Percentiles rank a stretch among this genome's conserved stretches.
These are phyloP conservation scores for Virgularia gustaviana DNA, from an alignment of 92 coral and sea anemone species.

Conservation along the genomic window DNA sequence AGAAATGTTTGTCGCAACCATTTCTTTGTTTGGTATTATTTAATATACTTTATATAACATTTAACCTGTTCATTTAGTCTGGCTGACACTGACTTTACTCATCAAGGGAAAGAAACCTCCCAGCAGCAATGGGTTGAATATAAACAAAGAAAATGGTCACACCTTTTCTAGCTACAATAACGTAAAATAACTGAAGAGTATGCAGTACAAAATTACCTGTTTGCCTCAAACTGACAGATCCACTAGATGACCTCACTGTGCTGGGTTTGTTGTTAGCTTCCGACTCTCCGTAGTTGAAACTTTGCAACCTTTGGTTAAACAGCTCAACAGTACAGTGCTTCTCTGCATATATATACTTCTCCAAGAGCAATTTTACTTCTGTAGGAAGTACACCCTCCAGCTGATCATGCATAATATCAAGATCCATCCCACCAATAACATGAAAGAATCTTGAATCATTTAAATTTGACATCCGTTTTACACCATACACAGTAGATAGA, in stretches of 20 bases:
- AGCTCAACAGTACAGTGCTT: background rate
- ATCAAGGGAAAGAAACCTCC: no score
- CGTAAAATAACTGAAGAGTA: background rate
- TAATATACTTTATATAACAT: background rate
- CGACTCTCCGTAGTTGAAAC: slow-evolving; percentile 10
- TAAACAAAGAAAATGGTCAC: background rate
- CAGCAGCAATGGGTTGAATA: background rate
- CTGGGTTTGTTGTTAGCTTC: slow-evolving; percentile 29
- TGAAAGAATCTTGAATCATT: background rate
- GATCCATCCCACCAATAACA: background rate
- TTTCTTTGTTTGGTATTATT: background rate
- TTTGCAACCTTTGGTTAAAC: background rate
- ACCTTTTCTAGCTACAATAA: background rate
- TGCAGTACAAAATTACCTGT: slow-evolving; percentile 23
- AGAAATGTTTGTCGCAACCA: background rate
- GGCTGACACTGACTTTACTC: no score
- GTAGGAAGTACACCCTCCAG: background rate
- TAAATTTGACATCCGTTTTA: background rate
- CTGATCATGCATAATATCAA: background rate
- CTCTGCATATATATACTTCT: background rate
- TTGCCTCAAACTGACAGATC: slow-evolving; percentile 25
- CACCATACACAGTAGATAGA: background rate
- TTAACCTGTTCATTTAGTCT: no score
- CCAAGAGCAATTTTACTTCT: background rate
- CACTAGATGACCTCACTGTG: slow-evolving; percentile 17